A percentile compares a stretch with the other conserved stretches of the same genome.
phyloP scores from a whole-genome alignment of 2,113 vertebrate genomes.

The Halichoerus grypus region DNA sequence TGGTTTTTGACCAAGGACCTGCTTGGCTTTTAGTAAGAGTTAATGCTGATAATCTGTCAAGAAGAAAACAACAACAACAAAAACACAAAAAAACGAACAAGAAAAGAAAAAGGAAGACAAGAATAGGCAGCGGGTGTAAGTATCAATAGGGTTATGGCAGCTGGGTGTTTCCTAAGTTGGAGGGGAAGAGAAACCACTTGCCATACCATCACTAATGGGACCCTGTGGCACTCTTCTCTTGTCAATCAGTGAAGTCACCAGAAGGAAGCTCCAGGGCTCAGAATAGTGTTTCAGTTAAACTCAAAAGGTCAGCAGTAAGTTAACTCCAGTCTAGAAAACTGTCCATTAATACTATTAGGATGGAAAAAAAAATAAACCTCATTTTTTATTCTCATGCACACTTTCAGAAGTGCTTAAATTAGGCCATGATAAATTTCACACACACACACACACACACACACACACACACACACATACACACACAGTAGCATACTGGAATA shows the following conservation, averaged over 20 bases:
- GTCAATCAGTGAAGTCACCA: background rate
- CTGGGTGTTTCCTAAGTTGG: background rate
- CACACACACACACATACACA: background rate
- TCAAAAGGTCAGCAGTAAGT: background rate
- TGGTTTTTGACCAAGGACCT: background rate
- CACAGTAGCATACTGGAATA: background rate
- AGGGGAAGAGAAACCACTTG: background rate
- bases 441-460: background rate
- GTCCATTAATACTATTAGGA: background rate
- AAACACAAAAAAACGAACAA: background rate
- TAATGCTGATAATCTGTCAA: background rate
- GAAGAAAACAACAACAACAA: background rate
- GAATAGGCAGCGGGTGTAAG: background rate
- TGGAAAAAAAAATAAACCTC: background rate
- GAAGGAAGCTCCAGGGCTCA: conserved; percentile 10
- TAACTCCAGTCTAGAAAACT: background rate
- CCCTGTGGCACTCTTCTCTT: background rate
- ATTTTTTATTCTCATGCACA: conserved; percentile 2
- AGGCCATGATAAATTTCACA: background rate
- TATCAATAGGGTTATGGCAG: background rate
- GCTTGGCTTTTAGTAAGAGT: background rate
- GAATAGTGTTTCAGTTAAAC: background rate
- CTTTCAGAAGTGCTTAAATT: conserved; percentile 58
- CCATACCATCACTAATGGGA: background rate
- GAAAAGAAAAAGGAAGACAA: background rate